These are phyloP conservation scores for Drosophila littoralis DNA, from an alignment of 1,140 invertebrate species.

Conservation along the genomic window DNA sequence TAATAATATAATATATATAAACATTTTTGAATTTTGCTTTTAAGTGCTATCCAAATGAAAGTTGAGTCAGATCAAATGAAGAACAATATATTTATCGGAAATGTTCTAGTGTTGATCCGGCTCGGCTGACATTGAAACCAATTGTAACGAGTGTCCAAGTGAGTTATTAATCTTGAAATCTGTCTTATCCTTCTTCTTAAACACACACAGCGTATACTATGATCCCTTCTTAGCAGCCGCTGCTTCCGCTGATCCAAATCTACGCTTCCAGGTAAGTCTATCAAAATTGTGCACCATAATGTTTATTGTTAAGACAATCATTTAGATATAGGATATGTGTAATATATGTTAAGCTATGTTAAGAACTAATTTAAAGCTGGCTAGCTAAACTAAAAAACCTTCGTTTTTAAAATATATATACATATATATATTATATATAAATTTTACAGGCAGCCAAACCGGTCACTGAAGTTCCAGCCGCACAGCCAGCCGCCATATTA, in stretches of 20 bases:
- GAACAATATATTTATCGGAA: background rate
- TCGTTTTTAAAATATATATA: constrained; percentile 35
- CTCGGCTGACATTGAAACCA: constrained; percentile 19
- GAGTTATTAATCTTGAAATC: constrained; percentile 64
- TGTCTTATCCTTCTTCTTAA: constrained; percentile 74
- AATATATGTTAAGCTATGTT: constrained; percentile 25
- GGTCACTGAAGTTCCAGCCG: constrained; percentile 87
- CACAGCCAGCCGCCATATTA: constrained; percentile 84
- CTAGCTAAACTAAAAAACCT: constrained; percentile 23
- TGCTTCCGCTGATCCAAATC: constrained; percentile 91
- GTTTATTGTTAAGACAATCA: constrained; percentile 3
- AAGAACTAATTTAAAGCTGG: constrained; percentile 45
- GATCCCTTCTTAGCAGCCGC: constrained; percentile 97
- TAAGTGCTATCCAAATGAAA: constrained; percentile 61
- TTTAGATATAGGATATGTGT: constrained; percentile 29
- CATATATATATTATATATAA: constrained; percentile 74
- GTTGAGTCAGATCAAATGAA: background rate
- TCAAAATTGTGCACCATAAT: background rate
- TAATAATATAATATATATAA: constrained; percentile 22
- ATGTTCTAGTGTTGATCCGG: constrained; percentile 4
- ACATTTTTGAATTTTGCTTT: constrained; percentile 82
- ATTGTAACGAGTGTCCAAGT: background rate
- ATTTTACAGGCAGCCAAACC: constrained; percentile 89
- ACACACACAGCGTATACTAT: constrained; percentile 93
- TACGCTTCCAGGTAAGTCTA: constrained; percentile 91